Base-by-base conservation (phyloP, 2,797 vertebrate species). In the Lutjanus argentimaculatus region DNA sequence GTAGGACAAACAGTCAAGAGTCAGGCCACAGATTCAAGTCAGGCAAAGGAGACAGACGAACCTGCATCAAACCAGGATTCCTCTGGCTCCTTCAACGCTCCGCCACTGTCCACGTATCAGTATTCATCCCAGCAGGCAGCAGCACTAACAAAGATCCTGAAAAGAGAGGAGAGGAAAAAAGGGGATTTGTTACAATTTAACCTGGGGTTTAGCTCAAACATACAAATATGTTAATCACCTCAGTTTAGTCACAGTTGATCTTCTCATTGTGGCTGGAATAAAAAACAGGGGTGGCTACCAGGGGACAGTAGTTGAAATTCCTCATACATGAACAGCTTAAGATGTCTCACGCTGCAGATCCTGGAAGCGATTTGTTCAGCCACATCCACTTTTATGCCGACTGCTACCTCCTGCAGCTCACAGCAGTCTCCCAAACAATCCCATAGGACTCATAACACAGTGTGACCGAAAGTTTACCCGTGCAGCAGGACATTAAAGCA, bases 61-160 rank as follows among this genome's bases (percentile, higher is more conserved):
- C 75, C 36, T 86, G 89, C 87, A 83, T 91, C 53, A 80, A 42
- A 67, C 49, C 40, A 36, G 40, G 80, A 68, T 58, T 71, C 73
- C 21, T 75, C 36, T 42, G 73, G 45, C 77, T 84, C 49, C 64
- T 49, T 76, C 46, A 82, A 48, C 10, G 55, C 21, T 79, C 51
- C 42, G 4, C 25, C 22, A 42, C 55, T 19, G 62, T 57, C 63
- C 65, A 55, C 22, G 48, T 46, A 75, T 85, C 77, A 69, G 79
- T 21, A 68, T 84, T 75, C 67, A 82, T 82, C 66, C 42, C 61
- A 45, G 63, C 36, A 57, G 72, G 45, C 77, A 42, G 80, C 63
- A 11, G 40, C 1, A 8, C 16, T 61, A 21, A 15, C 30, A 79
- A 64, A n/a, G 40, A 67, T 22, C 72, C 67, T 83, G 36, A 21